A percentile compares a stretch with the other conserved stretches of the same genome.
These are phyloP conservation scores for Emmelina monodactyla DNA, from an alignment of 2,888 invertebrate genomes.

Conservation along the genomic window DNA sequence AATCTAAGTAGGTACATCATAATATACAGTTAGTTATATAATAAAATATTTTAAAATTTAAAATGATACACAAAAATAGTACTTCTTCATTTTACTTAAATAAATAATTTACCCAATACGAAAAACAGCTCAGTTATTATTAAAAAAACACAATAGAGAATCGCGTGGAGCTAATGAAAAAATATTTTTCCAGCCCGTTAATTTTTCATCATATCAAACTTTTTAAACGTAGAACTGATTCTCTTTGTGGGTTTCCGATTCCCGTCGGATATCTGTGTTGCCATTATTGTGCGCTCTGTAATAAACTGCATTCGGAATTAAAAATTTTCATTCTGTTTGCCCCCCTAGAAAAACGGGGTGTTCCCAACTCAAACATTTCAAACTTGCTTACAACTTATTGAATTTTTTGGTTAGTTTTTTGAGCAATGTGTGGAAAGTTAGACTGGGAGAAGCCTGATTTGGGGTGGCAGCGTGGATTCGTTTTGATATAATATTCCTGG, in stretches of 20 bases:
- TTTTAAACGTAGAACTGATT: constrained; percentile 20
- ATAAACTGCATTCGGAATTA: constrained; percentile 66
- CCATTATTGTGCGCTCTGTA: constrained; percentile 57
- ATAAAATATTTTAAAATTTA: no score
- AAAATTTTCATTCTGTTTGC: constrained; percentile 55
- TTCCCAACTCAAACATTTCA: background rate
- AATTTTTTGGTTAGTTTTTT: background rate
- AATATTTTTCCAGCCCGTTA: background rate
- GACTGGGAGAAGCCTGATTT: background rate
- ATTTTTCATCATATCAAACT: background rate
- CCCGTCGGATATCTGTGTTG: constrained; percentile 33
- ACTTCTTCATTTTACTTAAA: no score
- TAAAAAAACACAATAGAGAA: no score
- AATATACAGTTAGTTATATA: no score
- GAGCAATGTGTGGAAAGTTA: background rate
- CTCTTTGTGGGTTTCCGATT: constrained; percentile 52
- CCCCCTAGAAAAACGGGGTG: constrained; percentile 18
- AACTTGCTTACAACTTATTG: background rate
- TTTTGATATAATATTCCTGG: constrained; percentile 55
- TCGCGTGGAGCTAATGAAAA: background rate
- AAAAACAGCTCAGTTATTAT: no score
- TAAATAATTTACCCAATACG: no score
- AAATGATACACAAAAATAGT: no score
- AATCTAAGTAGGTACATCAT: no score
- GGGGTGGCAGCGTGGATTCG: constrained; percentile 29